A percentile compares a stretch with the other conserved stretches of the same genome.
These are phyloP conservation scores for Callipepla squamata DNA, from an alignment of 2,113 vertebrate species.

Conservation along the genomic window DNA sequence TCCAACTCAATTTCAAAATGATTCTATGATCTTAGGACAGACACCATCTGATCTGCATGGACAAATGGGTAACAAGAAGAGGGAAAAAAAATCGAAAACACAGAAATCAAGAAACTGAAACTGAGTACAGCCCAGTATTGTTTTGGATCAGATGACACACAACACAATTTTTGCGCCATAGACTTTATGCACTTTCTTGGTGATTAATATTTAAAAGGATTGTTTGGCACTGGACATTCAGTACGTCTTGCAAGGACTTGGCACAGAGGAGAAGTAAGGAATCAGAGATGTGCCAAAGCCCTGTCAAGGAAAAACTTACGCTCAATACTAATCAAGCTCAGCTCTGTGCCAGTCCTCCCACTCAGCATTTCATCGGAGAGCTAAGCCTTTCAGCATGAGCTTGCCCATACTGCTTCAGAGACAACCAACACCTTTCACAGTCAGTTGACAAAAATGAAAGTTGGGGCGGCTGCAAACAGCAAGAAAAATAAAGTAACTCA, in stretches of 20 bases:
- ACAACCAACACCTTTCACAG: conserved; percentile 34
- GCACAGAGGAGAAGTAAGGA: conserved; percentile 51
- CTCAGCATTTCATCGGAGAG: conserved; percentile 32
- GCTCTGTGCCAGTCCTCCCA: conserved; percentile 59
- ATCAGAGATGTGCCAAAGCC: conserved; percentile 64
- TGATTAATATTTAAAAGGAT: conserved; percentile 67
- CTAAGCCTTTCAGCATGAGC: background rate
- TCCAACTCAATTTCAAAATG: too few species aligned
- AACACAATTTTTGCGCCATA: conserved; percentile 9
- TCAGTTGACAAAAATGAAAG: conserved; percentile 34
- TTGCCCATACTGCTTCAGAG: conserved; percentile 28
- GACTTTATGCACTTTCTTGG: conserved; percentile 38
- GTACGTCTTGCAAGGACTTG: conserved; percentile 60
- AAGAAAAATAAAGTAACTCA: background rate
- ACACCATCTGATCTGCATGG: background rate
- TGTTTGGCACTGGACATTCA: conserved; percentile 61
- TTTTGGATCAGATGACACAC: conserved; percentile 38
- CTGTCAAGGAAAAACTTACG: conserved; percentile 56
- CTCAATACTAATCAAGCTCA: conserved; percentile 71
- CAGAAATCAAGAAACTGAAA: conserved; percentile 3
- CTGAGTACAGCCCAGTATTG: background rate
- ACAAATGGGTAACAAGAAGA: background rate
- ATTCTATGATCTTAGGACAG: background rate
- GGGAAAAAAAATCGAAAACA: background rate
- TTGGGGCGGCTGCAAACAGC: background rate